Evolutionary conservation across 2,113 vertebrate species (phyloP), one percentile per base, ranked within the genome.

Genomic region (Sebastes schlegelii): DNA sequence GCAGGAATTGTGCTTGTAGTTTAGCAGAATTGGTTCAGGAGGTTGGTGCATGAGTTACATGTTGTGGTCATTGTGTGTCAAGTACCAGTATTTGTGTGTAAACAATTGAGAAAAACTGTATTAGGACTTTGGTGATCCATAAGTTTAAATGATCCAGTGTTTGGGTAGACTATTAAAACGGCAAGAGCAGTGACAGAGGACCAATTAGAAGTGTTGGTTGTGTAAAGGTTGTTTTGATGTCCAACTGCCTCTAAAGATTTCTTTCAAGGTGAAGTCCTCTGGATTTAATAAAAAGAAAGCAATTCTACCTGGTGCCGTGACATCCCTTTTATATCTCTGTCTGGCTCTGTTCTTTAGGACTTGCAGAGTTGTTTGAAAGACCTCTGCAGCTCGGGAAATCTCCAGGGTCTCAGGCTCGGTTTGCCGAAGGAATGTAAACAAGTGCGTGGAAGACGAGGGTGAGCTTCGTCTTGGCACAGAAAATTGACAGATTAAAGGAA

Each of bases 361-460:
- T 65, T 81, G 89, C 23, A 96, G 69, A 12, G 95, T 95, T 52
- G 92, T 90, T 86, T 97, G 96, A 93, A 96, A 97, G 81, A 95
- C 80, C 88, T 97, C 97, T 0, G 97, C 97, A 4, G 96, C 95
- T 84, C 70, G 93, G 79, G 95, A 94, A 61, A 95, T 60, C 49
- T 91, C 92, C 51, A 75, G 77, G 43, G 91, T 96, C 17, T 95
- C 92, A 2, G 91, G 85, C 82, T 96, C 95, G 0, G 90, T 89
- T 88, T 92, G 90, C 42, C 96, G 96, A 65, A 89, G 91, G 54
- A 96, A 95, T 40, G 88, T 68, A 83, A 96, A 93, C 57, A 94
- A 88, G 34, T 83, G 86, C 3, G 77, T 21, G 10, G 94, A 93
- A 23, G 92, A 85, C 2, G 65, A 6, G 54, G 48, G 4, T 40